Evolutionary conservation across 2,888 invertebrate species (phyloP).

Genomic region (Cynaeus angustus): DNA sequence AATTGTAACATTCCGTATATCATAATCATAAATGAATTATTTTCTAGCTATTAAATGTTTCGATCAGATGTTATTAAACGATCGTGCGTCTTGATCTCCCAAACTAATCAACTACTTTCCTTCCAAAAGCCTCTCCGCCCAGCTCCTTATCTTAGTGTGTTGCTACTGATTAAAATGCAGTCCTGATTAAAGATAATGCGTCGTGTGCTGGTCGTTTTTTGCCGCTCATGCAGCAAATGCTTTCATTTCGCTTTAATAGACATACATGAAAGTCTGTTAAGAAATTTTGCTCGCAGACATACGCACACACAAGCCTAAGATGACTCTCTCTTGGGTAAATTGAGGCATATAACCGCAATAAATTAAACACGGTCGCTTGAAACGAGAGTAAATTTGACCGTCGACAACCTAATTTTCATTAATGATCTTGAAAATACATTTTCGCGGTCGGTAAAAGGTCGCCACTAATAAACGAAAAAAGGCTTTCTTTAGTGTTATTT

Average conservation of each 20-base stretch:
- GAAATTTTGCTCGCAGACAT: constrained; percentile 57
- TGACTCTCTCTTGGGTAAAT: constrained; percentile 47
- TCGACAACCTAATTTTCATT: constrained; percentile 36
- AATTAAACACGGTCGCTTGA: constrained; percentile 39
- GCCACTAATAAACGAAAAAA: constrained; percentile 11
- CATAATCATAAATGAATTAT: too few species aligned
- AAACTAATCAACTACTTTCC: neutral
- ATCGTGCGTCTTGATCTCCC: neutral
- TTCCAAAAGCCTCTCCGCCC: neutral
- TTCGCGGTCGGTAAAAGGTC: constrained; percentile 34
- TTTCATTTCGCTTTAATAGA: constrained; percentile 48
- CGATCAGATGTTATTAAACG: neutral
- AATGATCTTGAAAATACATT: constrained; percentile 33
- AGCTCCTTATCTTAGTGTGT: constrained; percentile 2
- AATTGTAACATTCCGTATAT: too few species aligned
- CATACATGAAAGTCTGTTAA: constrained; percentile 51
- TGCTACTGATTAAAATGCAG: constrained; percentile 28
- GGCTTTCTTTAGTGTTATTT: constrained; percentile 9
- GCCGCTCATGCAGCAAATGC: constrained; percentile 31
- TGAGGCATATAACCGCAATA: constrained; percentile 43
- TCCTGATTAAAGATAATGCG: constrained; percentile 15
- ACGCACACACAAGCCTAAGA: constrained; percentile 45
- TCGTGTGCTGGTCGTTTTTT: constrained; percentile 17
- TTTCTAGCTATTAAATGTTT: neutral
- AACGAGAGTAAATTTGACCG: constrained; percentile 42